Percentiles rank a stretch among this genome's conserved stretches.
Conservation (phyloP, 2,113 vertebrate genomes). For the Cephalophus harveyi region DNA sequence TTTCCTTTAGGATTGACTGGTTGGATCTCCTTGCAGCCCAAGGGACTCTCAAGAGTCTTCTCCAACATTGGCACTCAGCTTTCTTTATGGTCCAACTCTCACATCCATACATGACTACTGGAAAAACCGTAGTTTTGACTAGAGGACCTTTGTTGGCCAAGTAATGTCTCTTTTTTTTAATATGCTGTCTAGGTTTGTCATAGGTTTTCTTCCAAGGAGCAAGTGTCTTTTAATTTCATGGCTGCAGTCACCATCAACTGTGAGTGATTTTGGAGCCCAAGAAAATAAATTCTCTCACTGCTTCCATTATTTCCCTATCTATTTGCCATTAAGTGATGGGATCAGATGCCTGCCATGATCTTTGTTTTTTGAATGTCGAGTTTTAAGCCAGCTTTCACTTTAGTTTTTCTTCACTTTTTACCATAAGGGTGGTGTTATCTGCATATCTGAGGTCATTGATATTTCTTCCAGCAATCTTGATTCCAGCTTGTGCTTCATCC, state of each 20-base stretch:
- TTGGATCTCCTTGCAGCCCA: background rate
- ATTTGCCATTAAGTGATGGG: background rate
- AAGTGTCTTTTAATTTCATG: background rate
- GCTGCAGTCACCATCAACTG: background rate
- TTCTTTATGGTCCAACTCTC: background rate
- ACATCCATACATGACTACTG: background rate
- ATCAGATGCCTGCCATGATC: background rate
- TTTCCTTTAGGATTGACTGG: background rate
- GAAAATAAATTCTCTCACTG: background rate
- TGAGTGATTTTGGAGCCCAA: background rate
- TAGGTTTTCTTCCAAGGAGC: background rate
- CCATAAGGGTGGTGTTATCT: background rate
- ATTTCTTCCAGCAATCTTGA: background rate
- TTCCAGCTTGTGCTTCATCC: background rate
- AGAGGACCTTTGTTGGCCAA: background rate
- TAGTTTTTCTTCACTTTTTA: background rate
- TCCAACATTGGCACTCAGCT: background rate
- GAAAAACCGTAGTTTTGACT: background rate
- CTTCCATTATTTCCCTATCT: background rate
- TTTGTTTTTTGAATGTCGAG: background rate
- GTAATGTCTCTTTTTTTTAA: background rate
- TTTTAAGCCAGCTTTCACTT: background rate
- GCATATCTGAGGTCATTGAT: background rate
- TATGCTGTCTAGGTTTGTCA: background rate
- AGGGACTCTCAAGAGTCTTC: background rate